Percentiles rank a stretch among this genome's conserved stretches.
phyloP scores from a whole-genome alignment of 2,113 vertebrate species.

The Leucopsar rothschildi region DNA sequence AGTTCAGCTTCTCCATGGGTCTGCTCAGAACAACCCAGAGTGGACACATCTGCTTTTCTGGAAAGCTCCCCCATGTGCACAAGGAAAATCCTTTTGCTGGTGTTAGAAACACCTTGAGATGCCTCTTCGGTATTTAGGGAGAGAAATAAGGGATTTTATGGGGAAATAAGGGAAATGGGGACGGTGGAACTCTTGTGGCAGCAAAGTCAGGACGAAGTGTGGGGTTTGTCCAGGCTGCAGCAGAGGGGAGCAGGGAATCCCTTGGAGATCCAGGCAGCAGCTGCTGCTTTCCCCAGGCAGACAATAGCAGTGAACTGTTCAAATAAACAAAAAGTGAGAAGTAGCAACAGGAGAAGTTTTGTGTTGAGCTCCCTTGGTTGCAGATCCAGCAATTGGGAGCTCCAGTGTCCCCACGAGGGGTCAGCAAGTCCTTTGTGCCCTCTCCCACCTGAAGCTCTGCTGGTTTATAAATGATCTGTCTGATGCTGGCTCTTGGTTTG shows the following conservation, averaged over 20 bases:
- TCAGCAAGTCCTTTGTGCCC: not conserved
- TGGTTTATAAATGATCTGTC: not conserved
- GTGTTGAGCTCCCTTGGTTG: not conserved
- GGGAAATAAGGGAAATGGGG: not conserved
- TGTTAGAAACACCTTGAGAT: not conserved
- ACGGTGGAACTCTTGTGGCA: fast-evolving
- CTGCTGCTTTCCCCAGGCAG: not conserved
- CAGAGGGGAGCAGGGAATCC: not conserved
- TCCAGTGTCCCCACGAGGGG: not conserved
- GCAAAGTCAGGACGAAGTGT: fast-evolving
- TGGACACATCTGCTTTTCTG: fast-evolving
- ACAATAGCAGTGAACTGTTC: not conserved
- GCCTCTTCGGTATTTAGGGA: not conserved
- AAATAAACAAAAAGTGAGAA: not conserved
- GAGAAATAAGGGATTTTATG: fast-evolving
- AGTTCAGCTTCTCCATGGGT: not conserved
- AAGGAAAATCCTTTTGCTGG: not conserved
- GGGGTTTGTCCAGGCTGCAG: not conserved
- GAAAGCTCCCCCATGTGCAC: not conserved
- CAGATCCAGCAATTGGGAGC: not conserved
- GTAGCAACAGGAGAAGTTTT: not conserved
- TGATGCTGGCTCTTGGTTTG: not conserved
- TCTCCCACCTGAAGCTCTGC: not conserved
- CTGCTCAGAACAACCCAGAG: not conserved
- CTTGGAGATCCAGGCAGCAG: not conserved